Base-by-base conservation (phyloP, 2,113 vertebrate species). In the Caracal caracal region DNA sequence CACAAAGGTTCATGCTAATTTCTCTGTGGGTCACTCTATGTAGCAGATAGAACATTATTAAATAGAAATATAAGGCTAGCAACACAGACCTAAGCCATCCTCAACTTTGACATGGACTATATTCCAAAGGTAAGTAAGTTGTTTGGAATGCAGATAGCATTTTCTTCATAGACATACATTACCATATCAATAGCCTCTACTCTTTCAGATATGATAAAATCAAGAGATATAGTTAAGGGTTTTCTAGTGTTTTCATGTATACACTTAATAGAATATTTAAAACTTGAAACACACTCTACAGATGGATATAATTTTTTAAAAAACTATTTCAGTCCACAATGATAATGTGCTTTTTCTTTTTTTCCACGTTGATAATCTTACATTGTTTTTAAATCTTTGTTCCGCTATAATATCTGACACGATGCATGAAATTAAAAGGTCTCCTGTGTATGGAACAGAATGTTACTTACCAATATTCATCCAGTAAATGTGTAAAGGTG, bases 401-500 rank as follows among this genome's bases (percentile, higher is more conserved):
- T 43, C 13, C 6, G 13, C 13, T 26, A 2, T 4, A 3, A 37
- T 40, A 19, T 6, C 35, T 33, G 51, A 16, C 4, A 40, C 0
- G 33, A 51, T 53, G 10, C 28, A 20, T 30, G 19, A 26, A 49
- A 59, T n/a, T 20, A 89, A 79, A 76, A 71, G 33, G 9, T 20
- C 11, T 37, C 8, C 4, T 20, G n/a, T 3, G 37, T 13, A 33
- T 10, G 22, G 10, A 76, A 71, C 0, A 0, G 10, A n/a, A 16
- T 1, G 13, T 28, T 17, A 96, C 99, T 99, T 94, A 99, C 99
- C 99, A 73, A 99, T 99, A 22, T 99, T 99, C 99, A 99, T 99
- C 99, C 99, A 99, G 88, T 99, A 99, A 94, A 99, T 99, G 86
- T 99, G 99, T 93, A 99, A 95, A 10, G 99, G 99, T 0, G 99